phyloP scores from a whole-genome alignment of 2,113 vertebrate species.

The Pogonocichla stellata region DNA sequence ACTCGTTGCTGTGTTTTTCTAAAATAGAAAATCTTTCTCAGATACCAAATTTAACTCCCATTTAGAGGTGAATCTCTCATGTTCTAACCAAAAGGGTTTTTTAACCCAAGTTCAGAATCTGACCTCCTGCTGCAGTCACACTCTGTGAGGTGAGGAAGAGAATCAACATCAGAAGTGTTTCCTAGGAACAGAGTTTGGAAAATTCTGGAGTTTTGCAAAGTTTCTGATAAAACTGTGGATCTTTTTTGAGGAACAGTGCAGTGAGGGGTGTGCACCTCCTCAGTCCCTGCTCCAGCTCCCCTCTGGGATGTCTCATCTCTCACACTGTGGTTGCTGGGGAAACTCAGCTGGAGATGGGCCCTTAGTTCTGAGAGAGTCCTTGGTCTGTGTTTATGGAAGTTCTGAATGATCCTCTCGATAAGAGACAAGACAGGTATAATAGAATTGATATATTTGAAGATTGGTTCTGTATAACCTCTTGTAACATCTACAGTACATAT shows the following conservation, averaged over 20 bases:
- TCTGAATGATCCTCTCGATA: conserved; percentile 25
- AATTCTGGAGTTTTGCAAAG: neutral
- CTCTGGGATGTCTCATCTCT: neutral
- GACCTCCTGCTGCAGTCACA: neutral
- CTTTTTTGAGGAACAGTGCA: neutral
- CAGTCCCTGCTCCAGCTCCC: neutral
- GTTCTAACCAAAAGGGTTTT: neutral
- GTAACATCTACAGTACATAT: rapidly evolving
- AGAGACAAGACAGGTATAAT: conserved; percentile 18
- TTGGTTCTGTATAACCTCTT: neutral
- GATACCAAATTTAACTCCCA: neutral
- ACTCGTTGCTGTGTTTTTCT: neutral
- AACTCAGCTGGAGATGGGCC: neutral
- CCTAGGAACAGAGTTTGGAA: neutral
- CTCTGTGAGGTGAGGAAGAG: neutral
- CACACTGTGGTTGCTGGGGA: neutral
- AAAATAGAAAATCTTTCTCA: neutral
- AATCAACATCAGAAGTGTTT: neutral
- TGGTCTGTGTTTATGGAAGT: conserved; percentile 43
- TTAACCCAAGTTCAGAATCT: neutral
- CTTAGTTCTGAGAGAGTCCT: conserved; percentile 18
- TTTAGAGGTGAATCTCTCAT: neutral
- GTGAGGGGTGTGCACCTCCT: neutral
- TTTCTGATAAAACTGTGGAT: neutral
- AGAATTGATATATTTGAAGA: neutral